Base-by-base conservation (phyloP, 2,888 invertebrate genomes). In the Ceriagrion tenellum region DNA sequence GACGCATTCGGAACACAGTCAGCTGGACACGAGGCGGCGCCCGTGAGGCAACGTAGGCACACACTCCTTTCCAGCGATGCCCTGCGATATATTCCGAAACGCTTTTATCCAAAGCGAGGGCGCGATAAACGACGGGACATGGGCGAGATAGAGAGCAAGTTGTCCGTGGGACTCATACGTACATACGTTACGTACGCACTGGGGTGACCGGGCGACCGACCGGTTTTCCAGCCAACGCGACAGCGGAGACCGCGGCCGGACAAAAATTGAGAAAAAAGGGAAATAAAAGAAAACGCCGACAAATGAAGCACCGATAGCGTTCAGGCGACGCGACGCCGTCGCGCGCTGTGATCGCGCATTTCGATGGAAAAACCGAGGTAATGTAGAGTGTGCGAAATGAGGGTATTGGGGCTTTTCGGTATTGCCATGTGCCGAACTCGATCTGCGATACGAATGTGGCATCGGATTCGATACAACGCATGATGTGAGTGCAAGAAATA, bases 1-100 rank as follows among this genome's bases (percentile, higher is more conserved):
- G n/a, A 69, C 69, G 69, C 69, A 69, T 69, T 26, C n/a, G n/a
- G 69, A 69, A 69, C n/a, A 69, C n/a, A n/a, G 69, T 69, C 69
- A 69, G 69, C 6, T n/a, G 69, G n/a, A n/a, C 69, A 69, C 69
- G 69, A 69, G n/a, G 69, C n/a, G 69, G n/a, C n/a, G 69, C 10
- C 6, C 18, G n/a, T n/a, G 26, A 26, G 69, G 26, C 23, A 69
- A 23, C 20, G 69, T 56, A 59, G 69, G n/a, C 10, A 69, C 69
- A 16, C n/a, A 69, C 69, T 69, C 69, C 69, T n/a, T n/a, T n/a
- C n/a, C 69, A 12, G 13, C 26, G 12, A n/a, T n/a, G 26, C n/a
- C 69, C 20, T 4, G n/a, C 69, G 69, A 69, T 69, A 69, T 69
- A n/a, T n/a, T 69, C 69, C 1, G 12, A n/a, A n/a, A 69, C 69